These are phyloP conservation scores for Andrena minutula DNA, from an alignment of 2,888 invertebrate genomes.

Conservation along the genomic window DNA sequence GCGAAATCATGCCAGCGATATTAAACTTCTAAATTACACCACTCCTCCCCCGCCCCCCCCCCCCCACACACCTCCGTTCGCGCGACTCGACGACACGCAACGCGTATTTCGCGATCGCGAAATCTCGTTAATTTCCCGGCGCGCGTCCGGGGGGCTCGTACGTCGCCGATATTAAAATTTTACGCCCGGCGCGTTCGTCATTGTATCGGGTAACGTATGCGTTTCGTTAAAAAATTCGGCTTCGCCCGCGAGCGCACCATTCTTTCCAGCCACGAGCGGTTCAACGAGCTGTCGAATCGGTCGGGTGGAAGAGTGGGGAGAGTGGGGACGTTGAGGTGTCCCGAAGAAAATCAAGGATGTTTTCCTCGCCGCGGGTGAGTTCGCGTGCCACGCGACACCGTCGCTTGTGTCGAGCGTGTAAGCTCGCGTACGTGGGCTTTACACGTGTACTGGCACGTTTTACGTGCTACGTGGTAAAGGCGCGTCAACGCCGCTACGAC, in stretches of 20 bases:
- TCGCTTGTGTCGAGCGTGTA: conserved; percentile 47
- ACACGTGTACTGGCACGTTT: conserved; percentile 63
- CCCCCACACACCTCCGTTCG: not conserved
- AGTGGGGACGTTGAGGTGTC: not conserved
- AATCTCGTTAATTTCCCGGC: conserved; percentile 54
- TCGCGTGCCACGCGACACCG: conserved; percentile 63
- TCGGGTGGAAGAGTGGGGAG: too few species aligned
- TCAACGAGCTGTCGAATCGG: not conserved
- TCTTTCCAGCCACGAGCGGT: too few species aligned
- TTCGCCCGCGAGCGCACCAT: not conserved
- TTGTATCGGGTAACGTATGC: conserved; percentile 20
- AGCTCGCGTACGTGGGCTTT: conserved; percentile 60
- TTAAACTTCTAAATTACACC: conserved; percentile 49
- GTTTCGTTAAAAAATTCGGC: conserved; percentile 7
- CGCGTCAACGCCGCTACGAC: conserved; percentile 61
- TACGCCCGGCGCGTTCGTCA: conserved; percentile 8
- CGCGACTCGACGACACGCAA: conserved; percentile 20
- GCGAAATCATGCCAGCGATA: conserved; percentile 54
- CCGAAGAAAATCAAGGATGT: conserved; percentile 8
- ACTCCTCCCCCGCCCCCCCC: not conserved
- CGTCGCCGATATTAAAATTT: conserved; percentile 35
- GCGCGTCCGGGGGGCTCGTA: not conserved
- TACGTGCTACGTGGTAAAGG: conserved; percentile 64
- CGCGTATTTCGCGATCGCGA: conserved; percentile 64
- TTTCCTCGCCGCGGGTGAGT: conserved; percentile 5